A percentile compares a stretch with the other conserved stretches of the same genome.
These are phyloP conservation scores for Philereme vetulata DNA, from an alignment of 2,888 invertebrate species.

Conservation along the genomic window DNA sequence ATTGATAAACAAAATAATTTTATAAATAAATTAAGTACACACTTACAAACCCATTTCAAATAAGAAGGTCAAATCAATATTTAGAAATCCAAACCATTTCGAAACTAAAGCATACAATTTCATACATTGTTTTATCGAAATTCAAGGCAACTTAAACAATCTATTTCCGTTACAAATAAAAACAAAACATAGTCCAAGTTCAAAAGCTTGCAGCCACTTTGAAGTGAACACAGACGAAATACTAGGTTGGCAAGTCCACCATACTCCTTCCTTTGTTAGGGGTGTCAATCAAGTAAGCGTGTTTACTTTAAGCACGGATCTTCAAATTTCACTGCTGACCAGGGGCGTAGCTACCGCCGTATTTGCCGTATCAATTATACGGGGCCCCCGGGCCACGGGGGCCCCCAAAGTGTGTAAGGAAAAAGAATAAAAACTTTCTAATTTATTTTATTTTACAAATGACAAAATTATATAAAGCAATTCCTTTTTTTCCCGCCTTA, in stretches of 20 bases:
- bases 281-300: constrained; percentile 29
- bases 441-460: no score
- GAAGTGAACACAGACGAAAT: constrained; percentile 25
- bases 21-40: no score
- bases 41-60: no score
- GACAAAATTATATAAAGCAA: no score
- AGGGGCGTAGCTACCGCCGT: background rate
- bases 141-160: constrained; percentile 33
- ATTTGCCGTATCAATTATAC: no score
- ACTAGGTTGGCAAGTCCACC: constrained; percentile 15
- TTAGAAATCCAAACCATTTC: constrained; percentile 17
- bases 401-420: no score
- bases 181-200: constrained; percentile 32
- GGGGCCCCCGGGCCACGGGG: no score
- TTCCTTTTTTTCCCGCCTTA: no score
- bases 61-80: background rate
- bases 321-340: constrained; percentile 25
- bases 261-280: constrained; percentile 32
- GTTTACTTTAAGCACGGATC: constrained; percentile 32
- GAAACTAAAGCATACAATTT: constrained; percentile 11
- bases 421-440: no score
- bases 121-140: constrained; percentile 30
- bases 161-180: constrained; percentile 29
- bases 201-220: constrained; percentile 33
- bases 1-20: no score